These are phyloP conservation scores for Eolophus roseicapilla DNA, from an alignment of 2,113 vertebrate species.

Conservation along the genomic window DNA sequence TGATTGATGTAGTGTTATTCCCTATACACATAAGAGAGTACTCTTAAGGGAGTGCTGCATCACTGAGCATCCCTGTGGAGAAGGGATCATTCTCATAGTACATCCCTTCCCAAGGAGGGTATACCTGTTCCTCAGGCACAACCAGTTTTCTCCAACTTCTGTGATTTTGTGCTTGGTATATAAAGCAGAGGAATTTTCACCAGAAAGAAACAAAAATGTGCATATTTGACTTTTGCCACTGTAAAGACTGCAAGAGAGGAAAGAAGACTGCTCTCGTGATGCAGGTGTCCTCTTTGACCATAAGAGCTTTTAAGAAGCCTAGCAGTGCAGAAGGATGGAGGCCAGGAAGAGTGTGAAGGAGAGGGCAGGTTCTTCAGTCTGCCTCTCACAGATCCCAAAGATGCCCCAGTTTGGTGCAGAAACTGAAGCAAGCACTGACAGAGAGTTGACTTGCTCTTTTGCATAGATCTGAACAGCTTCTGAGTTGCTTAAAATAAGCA, in stretches of 20 bases:
- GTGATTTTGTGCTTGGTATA: not conserved
- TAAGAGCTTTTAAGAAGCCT: not conserved
- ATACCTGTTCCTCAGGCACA: not conserved
- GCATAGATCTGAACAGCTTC: not conserved
- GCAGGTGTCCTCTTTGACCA: not conserved
- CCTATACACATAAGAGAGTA: not conserved
- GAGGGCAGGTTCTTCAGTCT: not conserved
- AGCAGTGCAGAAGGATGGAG: not conserved
- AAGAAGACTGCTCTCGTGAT: accelerated
- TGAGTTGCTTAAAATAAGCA: not conserved
- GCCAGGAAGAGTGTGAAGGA: not conserved
- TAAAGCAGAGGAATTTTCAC: not conserved
- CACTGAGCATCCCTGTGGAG: not conserved
- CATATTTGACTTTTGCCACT: not conserved
- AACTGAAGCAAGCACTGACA: not conserved
- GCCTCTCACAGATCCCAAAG: not conserved
- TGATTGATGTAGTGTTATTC: not conserved
- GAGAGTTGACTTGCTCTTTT: not conserved
- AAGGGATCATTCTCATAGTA: not conserved
- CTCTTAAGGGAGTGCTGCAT: not conserved
- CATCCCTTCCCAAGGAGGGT: not conserved
- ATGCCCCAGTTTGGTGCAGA: not conserved
- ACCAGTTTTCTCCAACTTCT: not conserved
- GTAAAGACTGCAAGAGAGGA: not conserved
- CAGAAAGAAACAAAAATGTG: not conserved